Evolutionary conservation across 2,113 vertebrate species (phyloP).

Genomic region (Cranoglanis bouderius): DNA sequence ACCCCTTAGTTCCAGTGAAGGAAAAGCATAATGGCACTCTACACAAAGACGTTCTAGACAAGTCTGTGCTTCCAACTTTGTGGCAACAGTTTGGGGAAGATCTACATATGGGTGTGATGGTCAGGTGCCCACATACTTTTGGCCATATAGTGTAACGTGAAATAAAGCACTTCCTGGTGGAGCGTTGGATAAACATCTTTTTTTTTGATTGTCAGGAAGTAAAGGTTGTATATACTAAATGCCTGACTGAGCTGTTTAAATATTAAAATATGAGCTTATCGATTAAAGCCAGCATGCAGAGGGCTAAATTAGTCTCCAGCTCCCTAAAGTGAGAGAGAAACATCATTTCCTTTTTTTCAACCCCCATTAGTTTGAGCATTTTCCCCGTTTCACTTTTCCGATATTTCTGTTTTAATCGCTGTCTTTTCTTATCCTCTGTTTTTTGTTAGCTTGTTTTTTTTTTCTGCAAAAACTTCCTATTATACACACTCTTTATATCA

Average conservation of each 20-base stretch:
- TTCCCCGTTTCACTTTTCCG: not conserved
- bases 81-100: not conserved
- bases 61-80: not conserved
- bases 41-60: not conserved
- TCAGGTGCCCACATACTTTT: not conserved
- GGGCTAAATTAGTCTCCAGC: conserved; percentile 22
- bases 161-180: not conserved
- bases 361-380: not conserved
- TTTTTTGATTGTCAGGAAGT: conserved; percentile 1
- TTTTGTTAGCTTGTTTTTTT: not conserved
- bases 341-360: conserved; percentile 26
- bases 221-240: not conserved
- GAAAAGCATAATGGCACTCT: not conserved
- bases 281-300: conserved; percentile 31
- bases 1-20: not conserved
- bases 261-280: conserved; percentile 23
- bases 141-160: not conserved
- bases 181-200: not conserved
- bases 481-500: not conserved
- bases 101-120: not conserved
- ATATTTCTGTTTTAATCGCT: not conserved
- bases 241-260: conserved; percentile 1
- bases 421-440: not conserved
- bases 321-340: conserved; percentile 11
- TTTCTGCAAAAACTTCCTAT: not conserved